Evolutionary conservation across 2,888 invertebrate species (phyloP).

Genomic region (Lasioglossum marginatum): DNA sequence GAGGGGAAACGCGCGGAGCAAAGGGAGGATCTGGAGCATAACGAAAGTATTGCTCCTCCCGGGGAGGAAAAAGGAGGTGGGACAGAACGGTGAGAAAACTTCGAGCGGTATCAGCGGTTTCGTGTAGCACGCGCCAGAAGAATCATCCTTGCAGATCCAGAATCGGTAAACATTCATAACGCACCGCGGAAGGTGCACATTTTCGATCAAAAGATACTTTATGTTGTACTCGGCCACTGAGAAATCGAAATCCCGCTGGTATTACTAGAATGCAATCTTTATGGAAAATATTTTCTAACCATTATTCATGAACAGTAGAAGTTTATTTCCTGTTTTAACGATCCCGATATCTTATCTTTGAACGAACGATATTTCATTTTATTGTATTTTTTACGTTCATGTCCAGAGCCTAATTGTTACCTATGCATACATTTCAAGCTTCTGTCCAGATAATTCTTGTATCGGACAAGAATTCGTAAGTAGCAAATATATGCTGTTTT

Average conservation of each 20-base stretch:
- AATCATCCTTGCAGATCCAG: not conserved
- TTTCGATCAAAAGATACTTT: not conserved
- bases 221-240: not conserved
- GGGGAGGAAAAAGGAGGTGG: slow-evolving; percentile 32
- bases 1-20: slow-evolving; percentile 28
- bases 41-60: slow-evolving; percentile 43
- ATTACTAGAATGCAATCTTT: not conserved
- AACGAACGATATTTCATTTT: not conserved
- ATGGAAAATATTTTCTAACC: not conserved
- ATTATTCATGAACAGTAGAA: not conserved
- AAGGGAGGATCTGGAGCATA: slow-evolving; percentile 59
- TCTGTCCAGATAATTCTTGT: too few species aligned
- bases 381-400: too few species aligned
- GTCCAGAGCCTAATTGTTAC: too few species aligned
- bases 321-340: not conserved
- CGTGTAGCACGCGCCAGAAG: not conserved
- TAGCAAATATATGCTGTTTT: too few species aligned
- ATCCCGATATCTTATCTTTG: not conserved
- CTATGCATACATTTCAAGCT: too few species aligned
- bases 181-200: not conserved
- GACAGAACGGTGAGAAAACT: slow-evolving; percentile 16
- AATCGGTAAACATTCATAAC: not conserved
- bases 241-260: not conserved
- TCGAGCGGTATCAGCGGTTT: not conserved
- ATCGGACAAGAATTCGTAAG: too few species aligned